Conservation (phyloP, 2,113 vertebrate species). For the Pelodiscus sinensis region DNA sequence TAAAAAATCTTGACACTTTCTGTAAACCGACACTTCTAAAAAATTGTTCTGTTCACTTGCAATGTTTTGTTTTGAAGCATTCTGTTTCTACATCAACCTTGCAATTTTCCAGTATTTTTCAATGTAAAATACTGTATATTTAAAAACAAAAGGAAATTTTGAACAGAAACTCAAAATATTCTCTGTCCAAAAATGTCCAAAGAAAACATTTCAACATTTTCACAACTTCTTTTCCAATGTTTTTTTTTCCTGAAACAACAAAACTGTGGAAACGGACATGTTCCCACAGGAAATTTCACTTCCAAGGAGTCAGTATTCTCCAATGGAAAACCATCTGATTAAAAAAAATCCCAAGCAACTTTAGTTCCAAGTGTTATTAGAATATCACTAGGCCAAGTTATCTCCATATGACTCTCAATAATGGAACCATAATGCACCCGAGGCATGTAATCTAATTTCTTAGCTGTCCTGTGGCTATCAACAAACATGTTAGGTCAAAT, state of each 20-base stretch:
- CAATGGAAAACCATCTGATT: background rate
- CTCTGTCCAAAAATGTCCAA: background rate
- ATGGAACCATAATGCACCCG: background rate
- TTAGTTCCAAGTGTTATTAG: background rate
- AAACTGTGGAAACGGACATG: background rate
- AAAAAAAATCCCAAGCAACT: background rate
- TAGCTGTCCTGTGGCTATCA: background rate
- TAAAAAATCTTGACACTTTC: background rate
- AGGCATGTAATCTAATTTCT: background rate
- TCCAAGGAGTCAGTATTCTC: background rate
- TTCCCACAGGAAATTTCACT: background rate
- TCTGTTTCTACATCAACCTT: background rate
- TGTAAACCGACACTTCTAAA: background rate
- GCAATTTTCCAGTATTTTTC: background rate
- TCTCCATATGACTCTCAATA: background rate
- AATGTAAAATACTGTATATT: background rate
- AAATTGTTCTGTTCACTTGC: background rate
- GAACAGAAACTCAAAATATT: background rate
- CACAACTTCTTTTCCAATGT: background rate
- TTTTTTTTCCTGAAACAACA: background rate
- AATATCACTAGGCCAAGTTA: background rate
- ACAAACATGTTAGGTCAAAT: slow-evolving; percentile 46
- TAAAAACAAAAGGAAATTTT: background rate
- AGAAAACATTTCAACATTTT: background rate
- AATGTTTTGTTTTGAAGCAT: background rate